Evolutionary conservation across 1,140 invertebrate genomes (phyloP), one percentile per base, ranked within the genome.

Genomic region (Amyelois transitella): DNA sequence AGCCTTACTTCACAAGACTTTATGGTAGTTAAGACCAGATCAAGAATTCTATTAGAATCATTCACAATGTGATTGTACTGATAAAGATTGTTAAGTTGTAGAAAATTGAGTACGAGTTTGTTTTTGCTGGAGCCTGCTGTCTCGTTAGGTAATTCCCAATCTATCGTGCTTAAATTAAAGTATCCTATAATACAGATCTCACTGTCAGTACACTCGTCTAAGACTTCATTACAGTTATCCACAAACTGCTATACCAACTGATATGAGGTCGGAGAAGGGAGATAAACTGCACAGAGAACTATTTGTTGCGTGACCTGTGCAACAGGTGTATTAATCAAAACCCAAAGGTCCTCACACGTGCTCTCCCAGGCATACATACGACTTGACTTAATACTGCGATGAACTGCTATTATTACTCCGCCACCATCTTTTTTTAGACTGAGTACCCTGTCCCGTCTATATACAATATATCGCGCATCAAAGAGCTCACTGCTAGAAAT

Each of bases 341-440:
- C 53, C 69, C 66, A 72, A 0, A 66, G 38, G 43, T 69, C 62
- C 32, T 66, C 65, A 18, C 38, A 53, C 18, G 55, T 43, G 43
- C 62, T 64, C 51, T 72, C 60, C 43, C 47, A 69, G 7, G 53
- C 19, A 12, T 10, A 2, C 6, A 50, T 38, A 8, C 61, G 44
- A 18, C 22, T 44, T 1, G 66, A 64, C 28, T 47, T 49, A 14
- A 64, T 24, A 18, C 53, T 51, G 17, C 48, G 63, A 1, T n/a
- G n/a, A n/a, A 73, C 52, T 0, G 66, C 70, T 24, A 73, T 69
- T 6, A 69, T 19, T 4, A 67, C 58, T n/a, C 66, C 64, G 8
- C 64, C 62, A 21, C 70, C 70, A 2, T 18, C 38, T n/a, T 47
- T 49, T n/a, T 24, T 0, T 18, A 12, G 51, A 3, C 53, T n/a